A percentile compares a stretch with the other conserved stretches of the same genome.
These are phyloP conservation scores for Ormyrus thymus DNA, from an alignment of 2,888 invertebrate genomes.

Conservation along the genomic window DNA sequence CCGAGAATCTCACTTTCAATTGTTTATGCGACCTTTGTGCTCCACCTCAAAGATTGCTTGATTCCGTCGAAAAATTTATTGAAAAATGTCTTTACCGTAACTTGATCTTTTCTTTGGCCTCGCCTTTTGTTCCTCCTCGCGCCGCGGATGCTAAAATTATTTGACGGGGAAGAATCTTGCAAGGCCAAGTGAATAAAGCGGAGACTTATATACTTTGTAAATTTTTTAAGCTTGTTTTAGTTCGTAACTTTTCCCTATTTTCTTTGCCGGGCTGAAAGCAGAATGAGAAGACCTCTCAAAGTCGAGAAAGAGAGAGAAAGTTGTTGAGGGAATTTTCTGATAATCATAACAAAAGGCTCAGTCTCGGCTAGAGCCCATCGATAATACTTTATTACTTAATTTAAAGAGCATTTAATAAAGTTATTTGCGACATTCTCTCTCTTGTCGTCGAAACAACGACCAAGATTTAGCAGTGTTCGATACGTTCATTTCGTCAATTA, in stretches of 20 bases:
- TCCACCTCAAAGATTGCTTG: not conserved
- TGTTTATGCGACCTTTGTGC: no score
- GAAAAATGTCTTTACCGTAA: no score
- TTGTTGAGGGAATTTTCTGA: conserved; percentile 24
- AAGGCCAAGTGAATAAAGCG: not conserved
- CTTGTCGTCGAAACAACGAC: no score
- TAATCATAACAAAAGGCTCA: conserved; percentile 21
- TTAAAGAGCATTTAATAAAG: not conserved
- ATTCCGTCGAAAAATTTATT: not conserved
- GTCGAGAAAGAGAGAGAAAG: not conserved
- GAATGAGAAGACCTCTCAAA: conserved; percentile 11
- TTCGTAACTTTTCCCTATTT: conserved; percentile 36
- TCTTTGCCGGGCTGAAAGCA: not conserved
- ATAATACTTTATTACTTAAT: conserved; percentile 37
- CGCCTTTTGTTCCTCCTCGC: no score
- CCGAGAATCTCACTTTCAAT: no score
- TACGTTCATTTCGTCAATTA: no score
- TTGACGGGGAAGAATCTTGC: not conserved
- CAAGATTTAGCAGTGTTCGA: no score
- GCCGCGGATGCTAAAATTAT: no score
- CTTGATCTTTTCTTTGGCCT: no score
- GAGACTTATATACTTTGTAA: conserved; percentile 23
- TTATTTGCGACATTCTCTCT: not conserved
- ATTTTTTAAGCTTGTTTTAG: conserved; percentile 34
- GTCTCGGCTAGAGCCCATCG: not conserved